Evolutionary conservation across 2,888 invertebrate species (phyloP).

Genomic region (Noctua fimbriata): DNA sequence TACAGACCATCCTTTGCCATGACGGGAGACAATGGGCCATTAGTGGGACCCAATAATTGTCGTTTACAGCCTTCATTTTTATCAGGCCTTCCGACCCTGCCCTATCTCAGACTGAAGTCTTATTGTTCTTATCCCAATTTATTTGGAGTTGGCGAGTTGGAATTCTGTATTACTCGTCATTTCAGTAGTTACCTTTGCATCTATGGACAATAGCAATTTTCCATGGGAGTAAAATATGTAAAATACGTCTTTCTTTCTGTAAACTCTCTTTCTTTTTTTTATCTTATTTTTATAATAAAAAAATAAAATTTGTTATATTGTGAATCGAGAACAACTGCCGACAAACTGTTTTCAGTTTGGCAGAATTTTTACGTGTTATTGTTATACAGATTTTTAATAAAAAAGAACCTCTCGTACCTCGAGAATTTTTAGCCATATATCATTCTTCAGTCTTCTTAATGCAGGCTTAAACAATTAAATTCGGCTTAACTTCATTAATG

Average conservation of each 20-base stretch:
- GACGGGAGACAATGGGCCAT: slow-evolving; percentile 8
- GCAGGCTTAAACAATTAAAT: not conserved
- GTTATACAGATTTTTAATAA: no score
- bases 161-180: not conserved
- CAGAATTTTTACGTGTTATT: no score
- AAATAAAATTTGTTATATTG: no score
- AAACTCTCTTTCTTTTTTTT: no score
- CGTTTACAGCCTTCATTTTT: slow-evolving; percentile 10
- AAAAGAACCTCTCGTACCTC: not conserved
- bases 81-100: not conserved
- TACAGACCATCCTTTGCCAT: slow-evolving; percentile 1
- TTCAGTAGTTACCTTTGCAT: not conserved
- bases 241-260: no score
- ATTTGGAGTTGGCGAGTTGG: no score
- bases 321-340: no score
- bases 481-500: not conserved
- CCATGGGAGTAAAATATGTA: no score
- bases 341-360: no score
- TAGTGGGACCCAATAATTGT: not conserved
- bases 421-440: not conserved
- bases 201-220: no score
- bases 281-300: no score
- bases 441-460: not conserved
- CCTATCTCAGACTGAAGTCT: not conserved
- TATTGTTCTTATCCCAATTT: not conserved